Percentiles rank a stretch among this genome's conserved stretches.
These are phyloP conservation scores for Protobothrops flavoviridis DNA, from an alignment of 2,113 vertebrate species.

Conservation along the genomic window DNA sequence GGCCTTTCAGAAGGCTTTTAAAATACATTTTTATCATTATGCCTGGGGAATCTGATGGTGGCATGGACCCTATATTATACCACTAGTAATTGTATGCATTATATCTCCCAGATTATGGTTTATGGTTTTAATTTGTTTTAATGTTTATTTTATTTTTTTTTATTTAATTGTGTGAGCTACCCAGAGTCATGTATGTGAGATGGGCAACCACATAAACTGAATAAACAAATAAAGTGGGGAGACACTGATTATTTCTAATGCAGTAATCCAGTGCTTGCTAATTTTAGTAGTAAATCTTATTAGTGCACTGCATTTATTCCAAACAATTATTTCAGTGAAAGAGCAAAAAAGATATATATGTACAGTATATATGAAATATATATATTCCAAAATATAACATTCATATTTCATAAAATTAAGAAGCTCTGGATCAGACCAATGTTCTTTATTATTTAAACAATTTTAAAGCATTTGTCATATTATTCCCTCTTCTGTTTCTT, in stretches of 20 bases:
- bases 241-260: neutral
- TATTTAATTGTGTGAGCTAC: neutral
- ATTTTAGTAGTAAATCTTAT: neutral
- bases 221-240: neutral
- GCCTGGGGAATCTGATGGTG: neutral
- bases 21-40: neutral
- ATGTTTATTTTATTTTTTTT: neutral
- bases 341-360: neutral
- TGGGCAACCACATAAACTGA: neutral
- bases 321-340: conserved; percentile 3
- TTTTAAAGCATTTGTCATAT: neutral
- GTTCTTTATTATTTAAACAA: neutral
- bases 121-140: neutral
- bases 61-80: neutral
- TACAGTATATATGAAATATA: neutral
- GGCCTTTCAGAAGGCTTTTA: neutral
- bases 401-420: neutral
- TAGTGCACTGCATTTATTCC: neutral
- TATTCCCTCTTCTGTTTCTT: conserved; percentile 26
- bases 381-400: neutral
- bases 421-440: neutral
- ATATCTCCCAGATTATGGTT: neutral
- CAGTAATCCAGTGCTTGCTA: neutral
- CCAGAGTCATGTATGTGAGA: neutral
- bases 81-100: neutral